Percentiles rank a stretch among this genome's conserved stretches.
These are phyloP conservation scores for Acropora tenuis DNA, from an alignment of 64 coral and sea anemone species.

Conservation along the genomic window DNA sequence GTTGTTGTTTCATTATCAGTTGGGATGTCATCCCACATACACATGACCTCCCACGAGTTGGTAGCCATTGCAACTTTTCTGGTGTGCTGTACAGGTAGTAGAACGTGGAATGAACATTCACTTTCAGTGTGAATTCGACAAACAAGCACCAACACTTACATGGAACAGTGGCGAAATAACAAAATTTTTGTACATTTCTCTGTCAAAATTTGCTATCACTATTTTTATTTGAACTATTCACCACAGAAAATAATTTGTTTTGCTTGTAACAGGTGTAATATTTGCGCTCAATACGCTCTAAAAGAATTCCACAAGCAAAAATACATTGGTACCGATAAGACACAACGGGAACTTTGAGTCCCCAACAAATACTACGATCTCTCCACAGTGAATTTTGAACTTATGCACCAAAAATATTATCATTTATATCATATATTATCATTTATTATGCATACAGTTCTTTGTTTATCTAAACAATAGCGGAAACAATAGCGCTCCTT, in stretches of 20 bases:
- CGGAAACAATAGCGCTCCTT: too few relatives aligned
- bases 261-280: not conserved
- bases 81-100: not conserved
- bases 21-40: slow-evolving; percentile 20
- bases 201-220: not conserved
- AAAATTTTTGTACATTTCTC: not conserved
- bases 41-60: not conserved
- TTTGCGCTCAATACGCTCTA: not conserved
- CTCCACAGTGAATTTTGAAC: too few relatives aligned
- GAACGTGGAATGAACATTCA: not conserved
- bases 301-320: not conserved
- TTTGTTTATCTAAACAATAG: too few relatives aligned
- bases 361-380: not conserved
- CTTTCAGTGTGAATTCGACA: not conserved
- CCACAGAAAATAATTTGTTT: not conserved
- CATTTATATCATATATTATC: too few relatives aligned
- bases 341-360: not conserved
- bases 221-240: slow-evolving; percentile 7
- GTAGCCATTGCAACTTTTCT: slow-evolving; percentile 8
- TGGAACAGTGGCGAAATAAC: not conserved
- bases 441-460: too few relatives aligned
- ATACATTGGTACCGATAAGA: not conserved
- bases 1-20: slow-evolving; percentile 18
- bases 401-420: too few relatives aligned
- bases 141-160: not conserved